These are phyloP conservation scores for Lymantria monacha DNA, from an alignment of 2,888 invertebrate species.

Conservation along the genomic window DNA sequence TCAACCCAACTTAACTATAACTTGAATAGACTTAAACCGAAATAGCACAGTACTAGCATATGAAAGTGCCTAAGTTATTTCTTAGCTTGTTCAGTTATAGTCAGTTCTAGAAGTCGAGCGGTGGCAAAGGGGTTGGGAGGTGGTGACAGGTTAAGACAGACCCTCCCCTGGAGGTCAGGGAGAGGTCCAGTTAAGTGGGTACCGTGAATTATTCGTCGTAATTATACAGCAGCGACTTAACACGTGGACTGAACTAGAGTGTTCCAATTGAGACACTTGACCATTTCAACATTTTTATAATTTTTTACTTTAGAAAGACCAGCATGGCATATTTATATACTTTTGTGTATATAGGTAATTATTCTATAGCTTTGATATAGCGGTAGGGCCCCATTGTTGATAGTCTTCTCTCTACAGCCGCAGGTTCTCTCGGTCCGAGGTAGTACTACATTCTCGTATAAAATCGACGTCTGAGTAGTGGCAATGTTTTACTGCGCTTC, in stretches of 20 bases:
- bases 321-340: too few species aligned
- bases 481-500: too few species aligned
- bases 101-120: constrained; percentile 5
- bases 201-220: constrained; percentile 61
- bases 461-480: too few species aligned
- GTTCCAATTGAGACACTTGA: constrained; percentile 37
- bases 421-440: too few species aligned
- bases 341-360: too few species aligned
- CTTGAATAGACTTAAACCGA: constrained; percentile 1
- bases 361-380: too few species aligned
- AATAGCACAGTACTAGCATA: constrained; percentile 5
- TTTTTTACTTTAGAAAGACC: too few species aligned
- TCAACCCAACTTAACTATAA: neutral
- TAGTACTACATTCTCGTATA: too few species aligned
- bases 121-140: constrained; percentile 15
- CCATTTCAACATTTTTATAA: neutral
- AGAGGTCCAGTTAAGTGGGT: constrained; percentile 42
- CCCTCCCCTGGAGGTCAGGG: constrained; percentile 20
- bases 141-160: constrained; percentile 51
- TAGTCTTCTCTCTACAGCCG: too few species aligned
- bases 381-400: too few species aligned
- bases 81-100: constrained; percentile 8
- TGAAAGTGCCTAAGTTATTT: constrained; percentile 5
- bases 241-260: constrained; percentile 53
- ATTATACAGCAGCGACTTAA: constrained; percentile 71